These are phyloP conservation scores for Neolamprologus hecqui DNA, from an alignment of 2,113 vertebrate genomes.

Conservation along the genomic window DNA sequence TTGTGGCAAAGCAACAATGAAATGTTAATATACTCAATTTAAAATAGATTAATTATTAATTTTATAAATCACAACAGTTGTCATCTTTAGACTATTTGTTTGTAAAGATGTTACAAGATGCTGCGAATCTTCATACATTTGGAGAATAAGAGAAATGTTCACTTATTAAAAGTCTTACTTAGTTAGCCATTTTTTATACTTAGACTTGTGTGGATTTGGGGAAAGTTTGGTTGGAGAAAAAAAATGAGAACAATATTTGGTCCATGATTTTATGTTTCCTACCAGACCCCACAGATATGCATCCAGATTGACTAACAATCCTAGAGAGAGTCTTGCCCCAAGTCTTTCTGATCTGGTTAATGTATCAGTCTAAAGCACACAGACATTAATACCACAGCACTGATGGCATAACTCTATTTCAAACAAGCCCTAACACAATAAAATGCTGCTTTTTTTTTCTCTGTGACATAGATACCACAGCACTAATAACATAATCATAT, in stretches of 20 bases:
- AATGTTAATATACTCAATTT: background rate
- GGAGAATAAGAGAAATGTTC: background rate
- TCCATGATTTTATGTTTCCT: background rate
- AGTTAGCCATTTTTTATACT: background rate
- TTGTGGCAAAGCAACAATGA: background rate
- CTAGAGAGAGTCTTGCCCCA: constrained; percentile 28
- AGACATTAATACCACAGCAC: constrained; percentile 60
- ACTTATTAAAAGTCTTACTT: background rate
- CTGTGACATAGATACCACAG: constrained; percentile 63
- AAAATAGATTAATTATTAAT: background rate
- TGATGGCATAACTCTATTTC: constrained; percentile 63
- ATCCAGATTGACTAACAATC: constrained; percentile 43
- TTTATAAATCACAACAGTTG: background rate
- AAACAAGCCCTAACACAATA: constrained; percentile 61
- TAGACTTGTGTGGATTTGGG: background rate
- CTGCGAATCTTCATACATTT: accelerated
- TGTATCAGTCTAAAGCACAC: constrained; percentile 56
- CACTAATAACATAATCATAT: constrained; percentile 60
- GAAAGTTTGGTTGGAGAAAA: background rate
- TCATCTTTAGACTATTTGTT: background rate
- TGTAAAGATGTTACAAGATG: background rate
- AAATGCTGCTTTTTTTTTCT: constrained; percentile 50
- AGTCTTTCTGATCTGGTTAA: constrained; percentile 52
- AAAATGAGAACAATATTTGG: background rate
- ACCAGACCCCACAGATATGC: constrained; percentile 20